Base-by-base conservation (phyloP, 2,797 vertebrate species). In the Acanthopagrus latus region DNA sequence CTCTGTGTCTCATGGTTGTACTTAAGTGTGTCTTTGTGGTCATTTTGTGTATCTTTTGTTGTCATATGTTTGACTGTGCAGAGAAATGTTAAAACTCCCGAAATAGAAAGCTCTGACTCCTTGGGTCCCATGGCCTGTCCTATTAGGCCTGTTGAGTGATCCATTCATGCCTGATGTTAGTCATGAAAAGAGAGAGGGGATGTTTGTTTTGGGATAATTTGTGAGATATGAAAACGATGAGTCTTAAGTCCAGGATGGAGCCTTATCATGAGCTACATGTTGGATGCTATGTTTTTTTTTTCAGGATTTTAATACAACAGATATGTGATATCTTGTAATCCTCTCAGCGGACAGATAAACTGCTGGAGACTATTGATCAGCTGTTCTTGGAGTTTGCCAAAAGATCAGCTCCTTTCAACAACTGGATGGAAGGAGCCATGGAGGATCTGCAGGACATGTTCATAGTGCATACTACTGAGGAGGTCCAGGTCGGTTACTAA, bases 381-480 rank as follows among this genome's bases (percentile, higher is more conserved):
- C 92, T 99, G 93, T 97, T 98, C 88, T 81, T 99, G 93, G 98
- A 99, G 87, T 99, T 97, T 92, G 96, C 97, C 57, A 99, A 99
- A 94, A 96, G 98, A 90, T 96, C 96, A 0, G 97, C 97, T 51
- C 98, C 98, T 33, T 99, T 99, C 93, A 99, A 99, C 93, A 99
- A 98, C 92, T 99, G 98, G 98, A 98, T 99, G 98, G 98, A 99
- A 83, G 98, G 98, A 33, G 98, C 98, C 65, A 98, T 98, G 98
- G 98, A 99, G 92, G 98, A 99, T 73, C 94, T 99, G 84, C 98
- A 99, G 87, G 98, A 99, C 86, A 99, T 99, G 97, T 99, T 99
- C 81, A 99, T 99, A 51, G 98, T 99, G 71, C 98, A 99, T 59
- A 97, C 96, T 67, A 95, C 96, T 51, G 97, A 99, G 65, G 98